phyloP scores from a whole-genome alignment of 2,797 vertebrate genomes.

The Buphagus erythrorhynchus region DNA sequence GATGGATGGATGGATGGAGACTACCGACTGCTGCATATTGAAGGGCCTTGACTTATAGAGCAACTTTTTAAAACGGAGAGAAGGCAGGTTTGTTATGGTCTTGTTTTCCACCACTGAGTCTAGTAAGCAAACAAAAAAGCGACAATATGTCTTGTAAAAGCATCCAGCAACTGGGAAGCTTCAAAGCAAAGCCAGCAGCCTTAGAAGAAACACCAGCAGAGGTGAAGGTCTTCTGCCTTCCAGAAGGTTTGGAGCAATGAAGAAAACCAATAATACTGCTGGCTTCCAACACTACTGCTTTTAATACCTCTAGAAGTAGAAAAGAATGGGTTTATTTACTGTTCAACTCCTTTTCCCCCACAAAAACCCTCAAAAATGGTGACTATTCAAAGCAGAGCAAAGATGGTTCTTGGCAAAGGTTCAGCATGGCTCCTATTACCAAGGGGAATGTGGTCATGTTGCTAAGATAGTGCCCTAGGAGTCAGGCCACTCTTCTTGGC shows the following conservation, averaged over 20 bases:
- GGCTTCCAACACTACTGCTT: not conserved
- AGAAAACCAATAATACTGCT: not conserved
- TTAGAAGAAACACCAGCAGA: not conserved
- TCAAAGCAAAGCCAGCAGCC: not conserved
- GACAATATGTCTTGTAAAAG: not conserved
- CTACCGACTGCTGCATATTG: not conserved
- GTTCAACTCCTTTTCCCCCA: not conserved
- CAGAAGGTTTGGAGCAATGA: not conserved
- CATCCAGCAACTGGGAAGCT: not conserved
- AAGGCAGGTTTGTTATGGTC: not conserved
- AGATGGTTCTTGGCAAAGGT: not conserved
- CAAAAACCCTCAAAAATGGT: not conserved
- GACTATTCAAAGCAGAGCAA: constrained; percentile 7
- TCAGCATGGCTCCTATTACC: not conserved
- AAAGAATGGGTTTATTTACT: not conserved
- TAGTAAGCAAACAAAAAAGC: not conserved
- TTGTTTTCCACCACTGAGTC: not conserved
- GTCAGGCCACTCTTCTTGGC: not conserved
- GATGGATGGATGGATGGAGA: not conserved
- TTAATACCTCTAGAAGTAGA: not conserved
- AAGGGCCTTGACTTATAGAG: not conserved
- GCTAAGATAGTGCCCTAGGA: not conserved
- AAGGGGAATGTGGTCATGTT: not conserved
- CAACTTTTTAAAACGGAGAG: not conserved
- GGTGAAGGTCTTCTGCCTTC: not conserved